phyloP scores from a whole-genome alignment of 2,113 vertebrate genomes.

The Picathartes gymnocephalus region DNA sequence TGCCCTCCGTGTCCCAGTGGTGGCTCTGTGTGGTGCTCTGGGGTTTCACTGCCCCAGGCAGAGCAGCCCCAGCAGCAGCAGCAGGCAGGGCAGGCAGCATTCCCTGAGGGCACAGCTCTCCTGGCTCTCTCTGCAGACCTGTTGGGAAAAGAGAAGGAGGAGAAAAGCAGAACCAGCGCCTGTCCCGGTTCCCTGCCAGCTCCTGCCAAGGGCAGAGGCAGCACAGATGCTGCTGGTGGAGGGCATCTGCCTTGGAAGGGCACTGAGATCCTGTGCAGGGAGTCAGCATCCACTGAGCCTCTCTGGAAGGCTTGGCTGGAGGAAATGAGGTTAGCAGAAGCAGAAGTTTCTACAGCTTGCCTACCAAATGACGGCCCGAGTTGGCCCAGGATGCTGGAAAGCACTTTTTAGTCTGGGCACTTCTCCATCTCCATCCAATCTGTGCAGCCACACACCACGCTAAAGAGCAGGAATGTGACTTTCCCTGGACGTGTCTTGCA shows the following conservation, averaged over 20 bases:
- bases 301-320: neutral
- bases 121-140: neutral
- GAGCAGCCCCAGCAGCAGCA: neutral
- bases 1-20: neutral
- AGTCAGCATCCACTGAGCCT: neutral
- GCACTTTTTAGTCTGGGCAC: neutral
- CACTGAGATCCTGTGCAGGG: neutral
- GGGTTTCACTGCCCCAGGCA: neutral
- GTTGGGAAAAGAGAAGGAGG: neutral
- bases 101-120: neutral
- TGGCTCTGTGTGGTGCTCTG: neutral
- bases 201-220: neutral
- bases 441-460: neutral
- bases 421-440: constrained; percentile 25
- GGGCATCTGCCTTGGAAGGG: constrained; percentile 14
- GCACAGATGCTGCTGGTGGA: neutral
- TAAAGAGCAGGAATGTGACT: neutral
- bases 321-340: constrained; percentile 25
- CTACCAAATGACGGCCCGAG: neutral
- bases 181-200: neutral
- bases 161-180: neutral
- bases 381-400: constrained; percentile 34
- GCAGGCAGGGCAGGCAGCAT: neutral
- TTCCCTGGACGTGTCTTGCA: neutral
- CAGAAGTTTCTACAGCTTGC: constrained; percentile 10